Percentiles rank a stretch among this genome's conserved stretches.
Conservation (phyloP, 2,797 vertebrate species). For the Menidia menidia region DNA sequence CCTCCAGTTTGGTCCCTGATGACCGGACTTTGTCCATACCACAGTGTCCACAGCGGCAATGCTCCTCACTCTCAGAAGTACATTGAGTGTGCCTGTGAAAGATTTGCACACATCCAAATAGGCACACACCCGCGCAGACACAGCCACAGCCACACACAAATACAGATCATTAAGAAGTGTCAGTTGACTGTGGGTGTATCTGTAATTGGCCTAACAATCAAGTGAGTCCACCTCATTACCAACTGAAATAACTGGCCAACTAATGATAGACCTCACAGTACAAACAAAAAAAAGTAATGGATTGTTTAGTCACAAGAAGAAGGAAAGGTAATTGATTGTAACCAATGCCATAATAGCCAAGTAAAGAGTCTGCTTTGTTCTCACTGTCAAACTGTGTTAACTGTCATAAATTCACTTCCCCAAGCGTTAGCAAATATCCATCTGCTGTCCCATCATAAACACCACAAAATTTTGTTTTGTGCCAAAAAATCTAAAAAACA, state of each 20-base stretch:
- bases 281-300: slow-evolving; percentile 6
- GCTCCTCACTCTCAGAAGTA: slow-evolving; percentile 89
- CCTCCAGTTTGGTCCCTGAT: slow-evolving; percentile 90
- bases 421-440: slow-evolving; percentile 1
- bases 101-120: slow-evolving; percentile 11
- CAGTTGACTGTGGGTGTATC: slow-evolving; percentile 2
- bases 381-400: neutral
- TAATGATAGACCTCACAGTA: neutral
- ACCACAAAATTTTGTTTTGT: neutral
- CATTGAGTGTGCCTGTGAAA: slow-evolving; percentile 88
- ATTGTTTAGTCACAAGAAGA: slow-evolving; percentile 17
- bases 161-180: slow-evolving; percentile 28
- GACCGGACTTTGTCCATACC: slow-evolving; percentile 89
- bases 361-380: neutral
- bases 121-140: slow-evolving; percentile 10
- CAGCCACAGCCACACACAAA: slow-evolving; percentile 15
- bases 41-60: slow-evolving; percentile 88
- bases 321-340: neutral
- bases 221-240: slow-evolving; percentile 1
- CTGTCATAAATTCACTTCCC: neutral
- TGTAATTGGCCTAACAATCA: slow-evolving; percentile 5
- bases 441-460: neutral
- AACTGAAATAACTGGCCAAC: neutral
- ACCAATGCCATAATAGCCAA: neutral
- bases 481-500: neutral